phyloP scores from a whole-genome alignment of 53 echinoderm and acorn worm genomes.

The Astropecten irregularis region DNA sequence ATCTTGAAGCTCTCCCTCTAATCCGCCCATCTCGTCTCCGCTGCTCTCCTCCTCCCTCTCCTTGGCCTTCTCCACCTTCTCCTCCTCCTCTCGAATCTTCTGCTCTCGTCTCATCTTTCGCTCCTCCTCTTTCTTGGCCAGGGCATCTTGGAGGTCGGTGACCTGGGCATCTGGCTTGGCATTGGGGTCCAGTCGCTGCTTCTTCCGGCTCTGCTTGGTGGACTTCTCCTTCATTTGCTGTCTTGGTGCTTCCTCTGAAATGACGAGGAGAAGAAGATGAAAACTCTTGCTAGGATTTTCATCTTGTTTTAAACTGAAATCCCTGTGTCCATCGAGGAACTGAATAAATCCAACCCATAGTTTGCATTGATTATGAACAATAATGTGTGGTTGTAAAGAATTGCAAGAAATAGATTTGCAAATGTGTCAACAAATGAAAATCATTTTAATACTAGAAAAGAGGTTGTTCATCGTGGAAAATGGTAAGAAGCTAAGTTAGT shows the following conservation, averaged over 20 bases:
- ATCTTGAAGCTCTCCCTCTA: slow-evolving; percentile 19
- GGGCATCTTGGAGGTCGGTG: slow-evolving; percentile 70
- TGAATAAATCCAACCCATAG: not conserved
- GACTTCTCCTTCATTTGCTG: slow-evolving; percentile 70
- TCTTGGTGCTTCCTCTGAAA: slow-evolving; percentile 68
- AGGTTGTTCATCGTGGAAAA: no score
- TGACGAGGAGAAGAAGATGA: not conserved
- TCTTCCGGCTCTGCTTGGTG: slow-evolving; percentile 64
- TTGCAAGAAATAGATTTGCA: no score
- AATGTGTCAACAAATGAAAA: no score
- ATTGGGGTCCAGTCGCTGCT: slow-evolving; percentile 72
- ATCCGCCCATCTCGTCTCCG: not conserved
- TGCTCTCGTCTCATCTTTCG: slow-evolving; percentile 28
- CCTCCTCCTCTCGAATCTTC: slow-evolving; percentile 32
- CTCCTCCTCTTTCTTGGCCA: slow-evolving; percentile 60
- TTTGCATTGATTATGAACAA: not conserved
- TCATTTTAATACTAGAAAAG: no score
- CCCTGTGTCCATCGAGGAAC: not conserved
- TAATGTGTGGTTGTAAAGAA: no score
- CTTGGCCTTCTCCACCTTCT: slow-evolving; percentile 32
- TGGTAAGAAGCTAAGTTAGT: no score
- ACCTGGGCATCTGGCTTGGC: slow-evolving; percentile 67
- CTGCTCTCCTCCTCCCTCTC: slow-evolving; percentile 30
- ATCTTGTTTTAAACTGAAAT: not conserved
- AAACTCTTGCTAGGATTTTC: not conserved